Conservation (phyloP, 2,113 vertebrate species). For the Pteropus alecto region DNA sequence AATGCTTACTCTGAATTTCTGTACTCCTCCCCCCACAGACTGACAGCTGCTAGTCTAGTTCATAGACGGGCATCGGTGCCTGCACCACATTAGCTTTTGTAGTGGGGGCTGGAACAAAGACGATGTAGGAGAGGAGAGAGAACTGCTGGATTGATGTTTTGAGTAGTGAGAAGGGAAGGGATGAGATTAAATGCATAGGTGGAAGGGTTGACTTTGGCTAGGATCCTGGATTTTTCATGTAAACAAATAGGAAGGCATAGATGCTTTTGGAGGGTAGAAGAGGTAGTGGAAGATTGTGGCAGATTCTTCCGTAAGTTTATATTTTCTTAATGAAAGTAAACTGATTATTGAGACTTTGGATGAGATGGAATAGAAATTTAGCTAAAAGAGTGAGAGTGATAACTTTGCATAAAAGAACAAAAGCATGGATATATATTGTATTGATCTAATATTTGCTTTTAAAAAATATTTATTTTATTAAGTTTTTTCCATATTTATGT, state of each 20-base stretch:
- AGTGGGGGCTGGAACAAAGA: not conserved
- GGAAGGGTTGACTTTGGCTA: not conserved
- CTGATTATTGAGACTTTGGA: not conserved
- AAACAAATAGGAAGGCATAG: not conserved
- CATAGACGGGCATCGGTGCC: not conserved
- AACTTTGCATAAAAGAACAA: not conserved
- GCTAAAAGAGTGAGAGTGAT: not conserved
- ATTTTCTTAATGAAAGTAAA: not conserved
- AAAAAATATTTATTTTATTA: not conserved
- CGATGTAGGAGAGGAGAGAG: not conserved
- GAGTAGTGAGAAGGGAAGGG: not conserved
- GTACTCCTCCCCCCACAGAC: not conserved
- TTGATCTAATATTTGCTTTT: not conserved
- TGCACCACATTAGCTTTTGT: not conserved
- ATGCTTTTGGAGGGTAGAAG: not conserved
- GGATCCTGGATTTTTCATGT: not conserved
- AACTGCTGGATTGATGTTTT: not conserved
- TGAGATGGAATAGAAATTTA: not conserved
- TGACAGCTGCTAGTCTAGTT: not conserved
- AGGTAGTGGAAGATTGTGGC: not conserved
- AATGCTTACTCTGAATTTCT: not conserved
- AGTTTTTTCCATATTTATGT: not conserved
- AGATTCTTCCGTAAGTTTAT: not conserved
- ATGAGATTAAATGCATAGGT: not conserved
- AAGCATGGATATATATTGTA: not conserved